phyloP scores from a whole-genome alignment of 1,140 invertebrate genomes.

The Conus ventricosus region DNA sequence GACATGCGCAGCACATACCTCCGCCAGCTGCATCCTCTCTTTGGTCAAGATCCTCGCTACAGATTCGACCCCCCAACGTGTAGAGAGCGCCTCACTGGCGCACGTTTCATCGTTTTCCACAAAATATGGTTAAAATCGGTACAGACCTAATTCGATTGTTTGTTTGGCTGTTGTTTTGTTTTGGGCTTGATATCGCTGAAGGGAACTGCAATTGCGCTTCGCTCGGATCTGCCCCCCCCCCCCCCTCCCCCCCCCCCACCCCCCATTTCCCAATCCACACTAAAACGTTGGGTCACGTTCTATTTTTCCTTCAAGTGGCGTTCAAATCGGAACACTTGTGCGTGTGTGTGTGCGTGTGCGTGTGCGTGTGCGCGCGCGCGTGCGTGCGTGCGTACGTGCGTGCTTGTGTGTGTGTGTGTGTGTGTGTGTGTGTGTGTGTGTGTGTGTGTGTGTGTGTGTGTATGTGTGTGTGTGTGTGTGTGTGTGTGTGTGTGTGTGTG shows the following conservation, averaged over 20 bases:
- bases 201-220: background rate
- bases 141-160: no score
- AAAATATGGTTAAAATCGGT: no score
- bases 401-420: background rate
- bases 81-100: no score
- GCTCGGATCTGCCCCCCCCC: background rate
- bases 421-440: no score
- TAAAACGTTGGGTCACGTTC: background rate
- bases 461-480: background rate
- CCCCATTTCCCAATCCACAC: no score
- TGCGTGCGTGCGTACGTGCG: background rate
- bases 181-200: background rate
- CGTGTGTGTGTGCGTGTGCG: conserved; percentile 2
- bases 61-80: no score
- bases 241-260: no score
- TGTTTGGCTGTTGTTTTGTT: background rate
- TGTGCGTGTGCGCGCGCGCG: background rate
- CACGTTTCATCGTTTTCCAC: no score
- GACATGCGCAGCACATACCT: no score
- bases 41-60: no score
- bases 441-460: background rate
- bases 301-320: background rate
- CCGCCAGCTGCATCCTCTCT: no score
- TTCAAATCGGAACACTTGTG: background rate
- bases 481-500: no score